Conservation (phyloP, 2,113 vertebrate species). For the Brachirus orientalis region DNA sequence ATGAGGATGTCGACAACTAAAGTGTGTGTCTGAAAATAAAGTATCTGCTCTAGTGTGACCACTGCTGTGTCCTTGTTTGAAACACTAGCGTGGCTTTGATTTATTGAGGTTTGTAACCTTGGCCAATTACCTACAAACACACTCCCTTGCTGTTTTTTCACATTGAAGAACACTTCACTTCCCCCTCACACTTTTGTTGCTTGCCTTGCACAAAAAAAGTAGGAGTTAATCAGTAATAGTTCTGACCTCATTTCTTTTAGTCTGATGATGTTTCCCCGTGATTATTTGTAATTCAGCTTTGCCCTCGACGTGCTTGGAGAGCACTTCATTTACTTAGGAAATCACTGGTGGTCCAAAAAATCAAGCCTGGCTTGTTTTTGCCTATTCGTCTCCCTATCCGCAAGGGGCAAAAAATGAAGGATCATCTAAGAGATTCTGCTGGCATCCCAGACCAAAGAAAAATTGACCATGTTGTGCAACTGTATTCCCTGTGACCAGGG, state of each 20-base stretch:
- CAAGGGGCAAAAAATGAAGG: conserved; percentile 57
- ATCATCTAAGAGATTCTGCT: conserved; percentile 46
- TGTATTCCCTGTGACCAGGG: conserved; percentile 44
- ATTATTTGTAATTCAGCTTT: conserved; percentile 71
- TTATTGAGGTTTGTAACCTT: conserved; percentile 73
- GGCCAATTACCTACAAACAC: conserved; percentile 64
- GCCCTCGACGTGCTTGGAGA: conserved; percentile 48
- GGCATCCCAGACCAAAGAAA: conserved; percentile 39
- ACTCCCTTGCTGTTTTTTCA: conserved; percentile 38
- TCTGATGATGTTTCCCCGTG: conserved; percentile 55
- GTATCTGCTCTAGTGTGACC: conserved; percentile 44
- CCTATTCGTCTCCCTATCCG: conserved; percentile 60
- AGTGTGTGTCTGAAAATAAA: conserved; percentile 46
- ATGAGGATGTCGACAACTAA: conserved; percentile 20
- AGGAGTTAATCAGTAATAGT: conserved; percentile 58
- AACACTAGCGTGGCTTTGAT: conserved; percentile 58
- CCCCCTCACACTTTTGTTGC: conserved; percentile 46
- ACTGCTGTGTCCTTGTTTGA: conserved; percentile 69
- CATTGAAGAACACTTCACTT: conserved; percentile 26
- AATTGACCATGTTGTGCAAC: conserved; percentile 59
- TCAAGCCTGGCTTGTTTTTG: conserved; percentile 51
- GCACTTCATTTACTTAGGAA: conserved; percentile 47
- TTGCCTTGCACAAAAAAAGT: conserved; percentile 66
- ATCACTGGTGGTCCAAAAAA: conserved; percentile 57
- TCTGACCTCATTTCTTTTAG: conserved; percentile 66